Evolutionary conservation across 2,113 vertebrate species (phyloP).

Genomic region (Rhinopomastus cyanomelas): DNA sequence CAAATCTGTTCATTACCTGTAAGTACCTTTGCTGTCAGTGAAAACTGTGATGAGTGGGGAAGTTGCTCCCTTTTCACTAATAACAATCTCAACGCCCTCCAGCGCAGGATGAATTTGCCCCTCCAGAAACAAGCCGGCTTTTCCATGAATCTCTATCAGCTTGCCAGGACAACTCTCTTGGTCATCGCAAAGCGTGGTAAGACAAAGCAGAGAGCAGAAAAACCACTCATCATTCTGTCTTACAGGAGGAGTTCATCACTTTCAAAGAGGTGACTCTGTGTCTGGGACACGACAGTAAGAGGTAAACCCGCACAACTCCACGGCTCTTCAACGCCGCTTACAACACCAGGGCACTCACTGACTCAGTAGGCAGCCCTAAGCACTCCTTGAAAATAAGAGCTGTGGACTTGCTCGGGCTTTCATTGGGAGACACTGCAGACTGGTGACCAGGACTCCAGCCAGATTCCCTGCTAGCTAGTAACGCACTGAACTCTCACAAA

Average conservation of each 20-base stretch:
- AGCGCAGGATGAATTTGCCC: constrained; percentile 88
- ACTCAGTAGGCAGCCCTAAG: background rate
- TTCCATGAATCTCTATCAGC: constrained; percentile 89
- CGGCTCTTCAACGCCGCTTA: background rate
- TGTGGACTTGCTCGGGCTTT: background rate
- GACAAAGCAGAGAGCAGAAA: background rate
- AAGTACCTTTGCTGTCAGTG: constrained; percentile 86
- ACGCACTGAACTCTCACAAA: background rate
- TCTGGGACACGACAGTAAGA: background rate
- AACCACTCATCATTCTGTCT: background rate
- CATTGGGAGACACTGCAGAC: background rate
- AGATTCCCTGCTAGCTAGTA: background rate
- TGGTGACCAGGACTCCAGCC: background rate
- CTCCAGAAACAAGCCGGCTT: constrained; percentile 92
- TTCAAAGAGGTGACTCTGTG: background rate
- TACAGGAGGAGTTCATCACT: background rate
- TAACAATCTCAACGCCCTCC: constrained; percentile 92
- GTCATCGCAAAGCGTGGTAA: background rate
- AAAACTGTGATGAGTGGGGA: constrained; percentile 87
- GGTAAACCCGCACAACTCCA: background rate
- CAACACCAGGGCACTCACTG: background rate
- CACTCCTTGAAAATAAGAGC: background rate
- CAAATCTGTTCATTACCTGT: constrained; percentile 80
- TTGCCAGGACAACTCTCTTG: constrained; percentile 95
- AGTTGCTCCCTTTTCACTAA: constrained; percentile 84